Percentiles rank a stretch among this genome's conserved stretches.
phyloP scores from a whole-genome alignment of 2,797 vertebrate genomes.

The Cirrhinus molitorella region DNA sequence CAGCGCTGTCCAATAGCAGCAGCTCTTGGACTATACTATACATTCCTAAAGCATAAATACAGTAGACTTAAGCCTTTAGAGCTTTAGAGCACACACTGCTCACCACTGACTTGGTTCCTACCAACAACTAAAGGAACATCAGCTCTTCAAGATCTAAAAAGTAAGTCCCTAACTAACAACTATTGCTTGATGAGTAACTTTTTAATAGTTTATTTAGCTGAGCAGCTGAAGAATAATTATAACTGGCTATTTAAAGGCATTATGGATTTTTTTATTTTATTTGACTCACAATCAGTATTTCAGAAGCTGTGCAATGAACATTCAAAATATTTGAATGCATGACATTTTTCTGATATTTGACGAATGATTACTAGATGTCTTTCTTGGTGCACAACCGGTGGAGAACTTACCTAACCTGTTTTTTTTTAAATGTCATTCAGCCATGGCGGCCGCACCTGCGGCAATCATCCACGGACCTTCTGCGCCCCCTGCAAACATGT shows the following conservation, averaged over 20 bases:
- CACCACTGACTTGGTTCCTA: too few relatives aligned
- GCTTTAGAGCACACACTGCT: not conserved
- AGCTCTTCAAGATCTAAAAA: not conserved
- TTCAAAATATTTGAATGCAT: not conserved
- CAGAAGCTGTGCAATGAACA: not conserved
- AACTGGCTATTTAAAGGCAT: slow-evolving; percentile 2
- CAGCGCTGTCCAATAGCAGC: slow-evolving; percentile 1
- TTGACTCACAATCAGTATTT: not conserved
- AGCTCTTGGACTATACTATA: not conserved
- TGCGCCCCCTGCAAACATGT: slow-evolving; percentile 78
- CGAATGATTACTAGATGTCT: not conserved
- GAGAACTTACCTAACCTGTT: slow-evolving; percentile 63
- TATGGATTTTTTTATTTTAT: not conserved
- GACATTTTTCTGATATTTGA: not conserved
- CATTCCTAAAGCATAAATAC: not conserved
- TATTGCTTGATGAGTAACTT: not conserved
- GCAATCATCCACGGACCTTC: slow-evolving; percentile 59
- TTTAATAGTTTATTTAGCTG: not conserved
- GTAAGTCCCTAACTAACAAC: slow-evolving; percentile 1
- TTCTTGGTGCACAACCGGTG: slow-evolving; percentile 3
- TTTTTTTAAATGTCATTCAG: slow-evolving; percentile 71
- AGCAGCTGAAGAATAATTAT: slow-evolving; percentile 16
- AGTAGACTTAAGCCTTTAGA: too few relatives aligned
- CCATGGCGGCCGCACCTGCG: slow-evolving; percentile 69
- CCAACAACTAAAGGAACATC: too few relatives aligned